phyloP scores from a whole-genome alignment of 2,888 invertebrate genomes.

The Drosophila cracens region DNA sequence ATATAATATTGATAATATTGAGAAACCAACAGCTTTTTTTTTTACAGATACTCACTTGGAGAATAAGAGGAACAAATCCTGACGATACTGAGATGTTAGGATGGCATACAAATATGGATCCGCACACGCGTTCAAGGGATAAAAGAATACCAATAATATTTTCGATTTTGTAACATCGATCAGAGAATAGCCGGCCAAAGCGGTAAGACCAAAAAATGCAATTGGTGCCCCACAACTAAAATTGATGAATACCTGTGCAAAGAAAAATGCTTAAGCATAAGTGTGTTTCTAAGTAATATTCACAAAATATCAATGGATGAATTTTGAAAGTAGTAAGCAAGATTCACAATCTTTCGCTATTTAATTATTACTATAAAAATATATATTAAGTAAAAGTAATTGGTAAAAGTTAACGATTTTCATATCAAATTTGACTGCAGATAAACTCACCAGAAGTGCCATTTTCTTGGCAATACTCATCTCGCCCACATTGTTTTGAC shows the following conservation, averaged over 20 bases:
- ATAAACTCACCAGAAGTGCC: conserved; percentile 90
- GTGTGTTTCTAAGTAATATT: not conserved
- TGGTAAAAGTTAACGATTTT: not conserved
- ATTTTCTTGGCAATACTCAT: conserved; percentile 94
- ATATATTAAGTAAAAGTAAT: not conserved
- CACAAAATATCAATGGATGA: not conserved
- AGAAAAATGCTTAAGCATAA: not conserved
- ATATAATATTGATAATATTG: not conserved
- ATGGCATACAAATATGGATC: conserved; percentile 97
- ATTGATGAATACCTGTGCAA: conserved; percentile 89
- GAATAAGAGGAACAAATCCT: conserved; percentile 89
- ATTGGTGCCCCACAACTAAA: conserved; percentile 95
- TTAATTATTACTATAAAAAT: not conserved
- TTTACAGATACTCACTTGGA: conserved; percentile 86
- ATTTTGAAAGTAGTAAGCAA: not conserved
- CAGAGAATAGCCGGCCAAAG: conserved; percentile 92
- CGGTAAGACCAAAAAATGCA: conserved; percentile 94
- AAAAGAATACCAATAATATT: conserved; percentile 94
- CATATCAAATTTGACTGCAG: too few species aligned
- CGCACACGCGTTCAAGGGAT: conserved; percentile 95
- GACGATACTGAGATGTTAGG: conserved; percentile 93
- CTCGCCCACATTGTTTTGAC: conserved; percentile 87
- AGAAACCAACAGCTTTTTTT: too few species aligned
- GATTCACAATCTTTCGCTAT: not conserved
- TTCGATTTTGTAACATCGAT: conserved; percentile 93